A percentile compares a stretch with the other conserved stretches of the same genome.
Conservation (phyloP, 2,888 invertebrate genomes). For the Carpatolechia fugitivella region DNA sequence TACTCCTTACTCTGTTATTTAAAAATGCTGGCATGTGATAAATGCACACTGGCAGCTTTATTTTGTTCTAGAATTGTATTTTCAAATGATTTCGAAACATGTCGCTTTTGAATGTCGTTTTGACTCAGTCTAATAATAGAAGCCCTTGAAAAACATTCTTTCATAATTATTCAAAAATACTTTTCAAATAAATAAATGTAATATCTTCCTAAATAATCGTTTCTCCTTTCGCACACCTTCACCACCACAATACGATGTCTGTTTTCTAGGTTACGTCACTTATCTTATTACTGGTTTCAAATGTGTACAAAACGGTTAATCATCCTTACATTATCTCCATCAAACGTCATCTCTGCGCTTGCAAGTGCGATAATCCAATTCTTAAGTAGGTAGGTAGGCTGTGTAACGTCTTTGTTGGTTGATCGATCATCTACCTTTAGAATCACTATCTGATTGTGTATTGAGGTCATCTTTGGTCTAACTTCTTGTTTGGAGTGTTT, state of each 20-base stretch:
- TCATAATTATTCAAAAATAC: too few relatives aligned
- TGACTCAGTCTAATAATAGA: too few relatives aligned
- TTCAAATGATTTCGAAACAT: too few relatives aligned
- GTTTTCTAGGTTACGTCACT: slow-evolving; percentile 2
- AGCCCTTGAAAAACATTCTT: too few relatives aligned
- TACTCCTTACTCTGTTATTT: too few relatives aligned
- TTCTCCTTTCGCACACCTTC: too few relatives aligned
- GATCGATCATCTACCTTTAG: slow-evolving; percentile 43
- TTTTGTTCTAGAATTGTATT: too few relatives aligned
- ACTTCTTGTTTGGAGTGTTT: neutral
- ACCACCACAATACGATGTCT: neutral
- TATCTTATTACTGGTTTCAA: neutral
- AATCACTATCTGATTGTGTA: slow-evolving; percentile 47
- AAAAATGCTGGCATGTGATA: too few relatives aligned
- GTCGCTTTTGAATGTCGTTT: too few relatives aligned
- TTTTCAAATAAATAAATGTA: too few relatives aligned
- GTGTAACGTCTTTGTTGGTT: slow-evolving; percentile 47
- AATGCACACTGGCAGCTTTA: too few relatives aligned
- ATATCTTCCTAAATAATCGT: too few relatives aligned
- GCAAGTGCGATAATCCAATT: slow-evolving; percentile 27
- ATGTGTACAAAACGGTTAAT: neutral
- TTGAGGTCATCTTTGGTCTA: slow-evolving; percentile 41
- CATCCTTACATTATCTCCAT: slow-evolving; percentile 2
- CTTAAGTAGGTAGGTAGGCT: slow-evolving; percentile 29
- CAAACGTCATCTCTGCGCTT: neutral